A percentile compares a stretch with the other conserved stretches of the same genome.
Conservation (phyloP, 2,113 vertebrate genomes). For the Erythrolamprus reginae region DNA sequence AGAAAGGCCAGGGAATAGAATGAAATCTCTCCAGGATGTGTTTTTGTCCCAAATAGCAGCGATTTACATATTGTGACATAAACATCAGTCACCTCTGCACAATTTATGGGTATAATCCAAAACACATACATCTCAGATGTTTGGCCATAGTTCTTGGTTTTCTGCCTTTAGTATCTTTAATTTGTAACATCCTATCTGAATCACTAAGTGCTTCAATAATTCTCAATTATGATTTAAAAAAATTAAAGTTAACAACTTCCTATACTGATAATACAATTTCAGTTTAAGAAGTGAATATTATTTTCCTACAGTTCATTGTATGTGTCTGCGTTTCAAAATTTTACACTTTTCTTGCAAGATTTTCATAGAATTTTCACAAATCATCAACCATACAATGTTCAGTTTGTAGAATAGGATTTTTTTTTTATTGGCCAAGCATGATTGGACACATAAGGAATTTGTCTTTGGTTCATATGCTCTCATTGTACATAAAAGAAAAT, state of each 20-base stretch:
- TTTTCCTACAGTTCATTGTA: too few relatives aligned
- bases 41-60: background rate
- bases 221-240: slow-evolving; percentile 60
- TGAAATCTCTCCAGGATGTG: slow-evolving; percentile 14
- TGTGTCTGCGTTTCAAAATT: too few relatives aligned
- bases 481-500: too few relatives aligned
- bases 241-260: slow-evolving; percentile 55
- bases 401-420: too few relatives aligned
- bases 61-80: background rate
- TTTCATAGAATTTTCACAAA: too few relatives aligned
- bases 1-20: slow-evolving; percentile 16
- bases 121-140: slow-evolving; percentile 12
- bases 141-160: slow-evolving; percentile 6
- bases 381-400: too few relatives aligned
- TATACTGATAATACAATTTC: slow-evolving; percentile 48
- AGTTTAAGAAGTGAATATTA: slow-evolving; percentile 34
- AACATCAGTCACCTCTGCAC: background rate
- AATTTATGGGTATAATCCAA: background rate
- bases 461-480: too few relatives aligned
- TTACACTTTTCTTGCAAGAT: too few relatives aligned
- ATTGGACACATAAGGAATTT: too few relatives aligned
- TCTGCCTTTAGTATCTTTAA: slow-evolving; percentile 54
- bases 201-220: slow-evolving; percentile 61
- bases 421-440: too few relatives aligned
- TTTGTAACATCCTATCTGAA: slow-evolving; percentile 56